Base-by-base conservation (phyloP, 2,113 vertebrate genomes). In the Lycaon pictus region DNA sequence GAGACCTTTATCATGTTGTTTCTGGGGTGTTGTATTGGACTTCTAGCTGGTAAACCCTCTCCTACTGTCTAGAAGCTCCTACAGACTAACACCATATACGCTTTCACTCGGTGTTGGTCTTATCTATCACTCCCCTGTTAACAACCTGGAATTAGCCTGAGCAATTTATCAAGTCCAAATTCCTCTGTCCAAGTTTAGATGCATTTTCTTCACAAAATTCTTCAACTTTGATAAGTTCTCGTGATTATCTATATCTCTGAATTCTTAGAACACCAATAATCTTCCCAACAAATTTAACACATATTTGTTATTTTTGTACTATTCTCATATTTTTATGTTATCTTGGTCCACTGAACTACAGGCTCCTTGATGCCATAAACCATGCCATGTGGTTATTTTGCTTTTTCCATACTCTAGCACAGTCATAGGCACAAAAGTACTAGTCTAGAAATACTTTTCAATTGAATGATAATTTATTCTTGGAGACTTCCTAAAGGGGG, bases 151-250 rank as follows among this genome's bases (percentile, higher is more conserved):
- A 93, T 91, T 96, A 95, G 81, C 76, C 20, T 84, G 81, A 95
- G 93, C 82, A 97, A 94, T 96, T 97, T 95, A 96, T 98, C 55
- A 82, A 94, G 35, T 91, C 77, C 93, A 87, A 95, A 95, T 97
- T 56, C 71, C 60, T 93, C 83, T 82, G 51, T 65, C 29, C 20
- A 90, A 80, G 56, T 92, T 95, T 92, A 88, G 55, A 88, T 90
- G 29, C 67, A 94, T 43, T 95, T 89, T 95, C 80, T 92, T 77
- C 56, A 92, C 27, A 77, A 95, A 94, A 97, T 94, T 92, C 80
- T 79, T 37, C 53, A 92, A 87, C 25, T 2, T 63, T 27, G 56
- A 91, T 89, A 87, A 95, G 53, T 76, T 87, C 58, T 88, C 90
- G 90, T 90, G 80, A 96, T 92, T 96, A 93, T 83, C 29, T 82